Conservation (phyloP, 2,888 invertebrate species). For the Lymantria monacha region DNA sequence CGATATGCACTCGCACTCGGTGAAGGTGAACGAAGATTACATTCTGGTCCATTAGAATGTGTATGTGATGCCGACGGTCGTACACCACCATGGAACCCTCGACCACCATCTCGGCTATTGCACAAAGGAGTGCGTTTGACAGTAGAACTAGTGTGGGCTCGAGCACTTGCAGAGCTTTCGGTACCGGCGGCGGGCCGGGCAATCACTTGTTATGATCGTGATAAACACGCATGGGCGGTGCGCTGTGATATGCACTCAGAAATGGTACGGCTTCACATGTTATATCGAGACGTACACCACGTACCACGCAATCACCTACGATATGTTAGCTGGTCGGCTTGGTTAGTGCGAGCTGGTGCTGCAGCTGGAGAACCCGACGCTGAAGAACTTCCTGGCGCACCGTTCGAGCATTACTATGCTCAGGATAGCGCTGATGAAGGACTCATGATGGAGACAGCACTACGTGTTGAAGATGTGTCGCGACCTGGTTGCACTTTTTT, state of each 20-base stretch:
- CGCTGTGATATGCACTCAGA: constrained; percentile 90
- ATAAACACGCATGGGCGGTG: constrained; percentile 90
- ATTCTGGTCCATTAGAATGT: constrained; percentile 87
- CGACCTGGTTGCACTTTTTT: constrained; percentile 86
- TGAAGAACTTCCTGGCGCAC: constrained; percentile 86
- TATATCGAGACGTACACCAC: constrained; percentile 89
- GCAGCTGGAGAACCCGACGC: constrained; percentile 85
- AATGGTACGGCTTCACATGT: constrained; percentile 87
- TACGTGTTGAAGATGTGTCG: constrained; percentile 87
- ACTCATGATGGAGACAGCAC: constrained; percentile 90
- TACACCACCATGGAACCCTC: constrained; percentile 87
- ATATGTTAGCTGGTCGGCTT: constrained; percentile 88
- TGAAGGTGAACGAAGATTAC: constrained; percentile 85
- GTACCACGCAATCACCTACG: constrained; percentile 89
- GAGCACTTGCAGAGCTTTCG: constrained; percentile 79
- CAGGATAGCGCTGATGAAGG: constrained; percentile 91
- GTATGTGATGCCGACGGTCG: constrained; percentile 87
- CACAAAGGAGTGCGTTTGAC: constrained; percentile 86
- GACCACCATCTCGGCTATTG: constrained; percentile 83
- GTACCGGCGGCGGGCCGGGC: constrained; percentile 82
- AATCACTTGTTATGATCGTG: constrained; percentile 88
- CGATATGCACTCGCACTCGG: constrained; percentile 87
- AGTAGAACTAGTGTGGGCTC: constrained; percentile 88
- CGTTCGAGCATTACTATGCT: constrained; percentile 90
- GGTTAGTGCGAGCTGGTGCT: constrained; percentile 77